Evolutionary conservation across 2,888 invertebrate genomes (phyloP).

Genomic region (Pristionchus mayeri): DNA sequence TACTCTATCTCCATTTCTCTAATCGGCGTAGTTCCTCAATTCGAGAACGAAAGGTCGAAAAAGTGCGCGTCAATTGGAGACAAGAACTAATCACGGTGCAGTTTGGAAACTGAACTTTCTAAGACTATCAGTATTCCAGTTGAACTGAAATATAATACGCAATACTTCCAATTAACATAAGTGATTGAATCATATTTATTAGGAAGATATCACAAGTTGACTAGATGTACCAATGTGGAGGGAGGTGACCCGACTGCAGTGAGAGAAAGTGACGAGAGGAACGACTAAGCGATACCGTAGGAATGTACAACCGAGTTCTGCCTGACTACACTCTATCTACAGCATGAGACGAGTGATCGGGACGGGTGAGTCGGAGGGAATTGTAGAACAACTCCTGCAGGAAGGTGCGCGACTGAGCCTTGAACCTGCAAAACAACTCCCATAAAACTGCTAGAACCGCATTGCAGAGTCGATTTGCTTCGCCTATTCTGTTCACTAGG

Average conservation of each 20-base stretch:
- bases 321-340: slow-evolving; percentile 20
- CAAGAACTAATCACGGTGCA: background rate
- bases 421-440: slow-evolving; percentile 54
- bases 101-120: background rate
- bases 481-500: no score
- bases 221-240: slow-evolving; percentile 1
- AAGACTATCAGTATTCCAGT: background rate
- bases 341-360: background rate
- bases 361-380: slow-evolving; percentile 54
- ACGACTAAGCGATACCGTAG: slow-evolving; percentile 4
- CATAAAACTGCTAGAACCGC: no score
- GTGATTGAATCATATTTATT: background rate
- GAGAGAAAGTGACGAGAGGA: background rate
- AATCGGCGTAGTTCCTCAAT: background rate
- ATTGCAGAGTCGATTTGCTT: no score
- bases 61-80: slow-evolving; percentile 30
- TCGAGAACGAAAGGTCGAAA: background rate
- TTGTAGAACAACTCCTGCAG: slow-evolving; percentile 67
- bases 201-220: background rate
- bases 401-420: slow-evolving; percentile 62
- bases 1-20: background rate
- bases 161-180: background rate
- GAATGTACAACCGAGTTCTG: slow-evolving; percentile 21
- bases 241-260: background rate
- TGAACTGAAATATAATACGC: background rate